Evolutionary conservation across 2,888 invertebrate species (phyloP).

Genomic region (Cinara cedri): DNA sequence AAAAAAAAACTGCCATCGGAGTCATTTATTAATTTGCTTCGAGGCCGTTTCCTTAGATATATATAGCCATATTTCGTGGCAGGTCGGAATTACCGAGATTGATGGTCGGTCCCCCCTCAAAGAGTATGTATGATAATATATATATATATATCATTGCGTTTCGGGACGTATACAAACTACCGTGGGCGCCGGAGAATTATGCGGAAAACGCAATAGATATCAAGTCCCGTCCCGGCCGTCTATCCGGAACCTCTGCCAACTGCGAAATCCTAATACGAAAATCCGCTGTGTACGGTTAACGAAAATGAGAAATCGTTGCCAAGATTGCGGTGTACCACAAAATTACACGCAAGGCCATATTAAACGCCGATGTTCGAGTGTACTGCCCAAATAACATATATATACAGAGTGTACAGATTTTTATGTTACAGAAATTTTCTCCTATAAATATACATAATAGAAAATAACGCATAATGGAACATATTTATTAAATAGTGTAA

Average conservation of each 20-base stretch:
- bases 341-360: too few relatives aligned
- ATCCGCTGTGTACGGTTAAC: conserved; percentile 21
- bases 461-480: too few relatives aligned
- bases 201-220: conserved; percentile 37
- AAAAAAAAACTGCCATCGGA: neutral
- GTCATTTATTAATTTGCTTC: conserved; percentile 31
- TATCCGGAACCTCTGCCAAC: conserved; percentile 22
- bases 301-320: conserved; percentile 42
- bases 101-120: conserved; percentile 2
- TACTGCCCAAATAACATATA: too few relatives aligned
- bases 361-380: neutral
- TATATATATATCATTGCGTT: conserved; percentile 29
- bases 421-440: too few relatives aligned
- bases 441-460: too few relatives aligned
- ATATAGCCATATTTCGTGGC: neutral
- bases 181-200: conserved; percentile 22
- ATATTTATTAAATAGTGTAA: too few relatives aligned
- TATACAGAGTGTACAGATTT: too few relatives aligned
- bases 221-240: conserved; percentile 6
- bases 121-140: neutral
- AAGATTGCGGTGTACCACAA: conserved; percentile 24
- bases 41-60: neutral
- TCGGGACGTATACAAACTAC: conserved; percentile 44
- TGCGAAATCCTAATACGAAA: conserved; percentile 37
- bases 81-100: conserved; percentile 40